A percentile compares a stretch with the other conserved stretches of the same genome.
phyloP scores from a whole-genome alignment of 2,113 vertebrate genomes.

The Daboia siamensis region DNA sequence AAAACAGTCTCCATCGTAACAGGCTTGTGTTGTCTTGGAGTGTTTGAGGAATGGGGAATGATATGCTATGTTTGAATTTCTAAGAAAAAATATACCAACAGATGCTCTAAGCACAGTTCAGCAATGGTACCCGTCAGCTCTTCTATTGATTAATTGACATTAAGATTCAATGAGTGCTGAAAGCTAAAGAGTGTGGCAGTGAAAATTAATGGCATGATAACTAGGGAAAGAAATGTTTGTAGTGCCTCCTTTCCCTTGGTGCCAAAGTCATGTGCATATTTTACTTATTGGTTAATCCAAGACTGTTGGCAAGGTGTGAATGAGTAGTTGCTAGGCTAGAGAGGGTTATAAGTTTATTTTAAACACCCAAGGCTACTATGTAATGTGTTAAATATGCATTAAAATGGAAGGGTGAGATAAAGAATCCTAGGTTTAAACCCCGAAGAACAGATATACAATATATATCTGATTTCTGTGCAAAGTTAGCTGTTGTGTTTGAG shows the following conservation, averaged over 20 bases:
- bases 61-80: background rate
- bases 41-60: background rate
- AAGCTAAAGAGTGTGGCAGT: background rate
- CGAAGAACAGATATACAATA: background rate
- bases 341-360: background rate
- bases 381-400: background rate
- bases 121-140: background rate
- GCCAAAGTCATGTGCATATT: background rate
- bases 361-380: background rate
- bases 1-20: background rate
- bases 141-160: background rate
- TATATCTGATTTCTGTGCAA: background rate
- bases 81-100: background rate
- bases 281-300: background rate
- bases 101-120: background rate
- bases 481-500: background rate
- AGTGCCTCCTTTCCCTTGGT: background rate
- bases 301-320: background rate
- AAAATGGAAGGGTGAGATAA: background rate
- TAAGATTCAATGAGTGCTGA: background rate
- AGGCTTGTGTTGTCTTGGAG: background rate
- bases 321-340: background rate
- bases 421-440: background rate
- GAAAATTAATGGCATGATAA: background rate
- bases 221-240: background rate